These are phyloP conservation scores for Cephus nigrinus DNA, from an alignment of 2,888 invertebrate genomes.

Conservation along the genomic window DNA sequence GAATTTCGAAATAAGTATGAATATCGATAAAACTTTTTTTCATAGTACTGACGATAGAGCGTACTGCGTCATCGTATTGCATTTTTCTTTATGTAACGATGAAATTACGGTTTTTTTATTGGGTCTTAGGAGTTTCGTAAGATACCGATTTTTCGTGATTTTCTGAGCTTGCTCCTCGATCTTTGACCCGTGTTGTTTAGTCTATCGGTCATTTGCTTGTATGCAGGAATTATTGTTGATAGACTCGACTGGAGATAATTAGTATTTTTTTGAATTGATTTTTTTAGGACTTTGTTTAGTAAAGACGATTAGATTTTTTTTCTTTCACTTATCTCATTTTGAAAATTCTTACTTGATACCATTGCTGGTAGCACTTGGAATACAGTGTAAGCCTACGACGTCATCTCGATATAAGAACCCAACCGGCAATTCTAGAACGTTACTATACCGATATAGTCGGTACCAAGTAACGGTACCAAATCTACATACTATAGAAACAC, in stretches of 20 bases:
- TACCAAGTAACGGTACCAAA: conserved; percentile 54
- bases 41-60: too few relatives aligned
- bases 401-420: conserved; percentile 16
- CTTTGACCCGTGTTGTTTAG: neutral
- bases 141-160: neutral
- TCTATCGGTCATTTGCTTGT: neutral
- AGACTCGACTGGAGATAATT: neutral
- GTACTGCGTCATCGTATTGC: neutral
- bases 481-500: conserved; percentile 49
- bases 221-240: neutral
- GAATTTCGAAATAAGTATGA: too few relatives aligned
- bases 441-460: conserved; percentile 5
- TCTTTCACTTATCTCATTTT: neutral
- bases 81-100: too few relatives aligned
- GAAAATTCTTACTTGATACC: neutral
- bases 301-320: too few relatives aligned
- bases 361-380: neutral
- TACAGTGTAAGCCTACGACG: neutral
- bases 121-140: too few relatives aligned
- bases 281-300: neutral
- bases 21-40: too few relatives aligned
- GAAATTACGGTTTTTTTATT: too few relatives aligned
- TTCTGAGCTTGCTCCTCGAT: neutral
- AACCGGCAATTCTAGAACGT: neutral
- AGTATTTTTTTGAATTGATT: neutral